Evolutionary conservation across 2,113 vertebrate species (phyloP).

Genomic region (Maccullochella peelii): DNA sequence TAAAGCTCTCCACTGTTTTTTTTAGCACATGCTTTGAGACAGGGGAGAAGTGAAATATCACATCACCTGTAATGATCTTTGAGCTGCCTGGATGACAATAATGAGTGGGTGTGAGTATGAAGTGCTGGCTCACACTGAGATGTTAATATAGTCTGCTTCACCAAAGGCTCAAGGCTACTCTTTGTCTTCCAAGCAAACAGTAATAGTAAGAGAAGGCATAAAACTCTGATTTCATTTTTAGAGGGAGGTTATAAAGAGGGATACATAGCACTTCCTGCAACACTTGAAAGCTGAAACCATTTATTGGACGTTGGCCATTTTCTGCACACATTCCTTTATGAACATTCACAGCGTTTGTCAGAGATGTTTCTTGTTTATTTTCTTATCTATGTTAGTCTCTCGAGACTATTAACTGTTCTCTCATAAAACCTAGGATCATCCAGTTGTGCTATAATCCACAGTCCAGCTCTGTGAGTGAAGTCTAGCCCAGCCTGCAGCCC

Average conservation of each 20-base stretch:
- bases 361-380: slow-evolving; percentile 7
- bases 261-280: slow-evolving; percentile 48
- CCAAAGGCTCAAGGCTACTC: slow-evolving; percentile 46
- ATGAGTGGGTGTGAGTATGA: slow-evolving; percentile 59
- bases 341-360: slow-evolving; percentile 13
- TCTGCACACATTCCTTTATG: background rate
- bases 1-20: slow-evolving; percentile 46
- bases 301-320: slow-evolving; percentile 31
- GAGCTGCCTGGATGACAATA: slow-evolving; percentile 51
- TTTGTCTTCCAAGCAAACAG: slow-evolving; percentile 57
- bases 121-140: slow-evolving; percentile 47
- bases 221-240: slow-evolving; percentile 57
- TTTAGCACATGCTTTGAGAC: slow-evolving; percentile 58
- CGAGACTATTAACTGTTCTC: slow-evolving; percentile 39
- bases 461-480: slow-evolving; percentile 38
- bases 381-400: background rate
- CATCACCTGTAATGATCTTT: slow-evolving; percentile 62
- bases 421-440: slow-evolving; percentile 27
- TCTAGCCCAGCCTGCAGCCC: slow-evolving; percentile 53
- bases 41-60: slow-evolving; percentile 57
- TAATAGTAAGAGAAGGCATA: slow-evolving; percentile 34
- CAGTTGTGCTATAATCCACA: slow-evolving; percentile 39
- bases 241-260: slow-evolving; percentile 18
- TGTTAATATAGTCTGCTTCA: slow-evolving; percentile 56
- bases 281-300: slow-evolving; percentile 38